phyloP scores from a whole-genome alignment of 2,797 vertebrate genomes.

The Macrochelys suwanniensis region DNA sequence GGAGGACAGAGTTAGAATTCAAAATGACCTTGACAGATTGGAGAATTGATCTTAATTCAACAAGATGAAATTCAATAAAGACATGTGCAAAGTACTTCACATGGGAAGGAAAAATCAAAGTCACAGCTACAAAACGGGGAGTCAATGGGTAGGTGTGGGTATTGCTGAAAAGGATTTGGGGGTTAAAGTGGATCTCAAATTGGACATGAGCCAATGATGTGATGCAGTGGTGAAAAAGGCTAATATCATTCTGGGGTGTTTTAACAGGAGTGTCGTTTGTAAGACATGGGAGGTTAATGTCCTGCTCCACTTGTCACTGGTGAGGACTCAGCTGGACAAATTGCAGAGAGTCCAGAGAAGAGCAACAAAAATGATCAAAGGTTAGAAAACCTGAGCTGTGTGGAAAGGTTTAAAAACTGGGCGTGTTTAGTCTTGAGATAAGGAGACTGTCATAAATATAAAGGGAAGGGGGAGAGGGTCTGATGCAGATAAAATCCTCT shows the following conservation, averaged over 20 bases:
- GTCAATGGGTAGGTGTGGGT: not conserved
- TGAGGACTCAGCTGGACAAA: not conserved
- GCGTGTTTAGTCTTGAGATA: not conserved
- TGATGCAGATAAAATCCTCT: too few relatives aligned
- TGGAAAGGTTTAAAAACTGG: not conserved
- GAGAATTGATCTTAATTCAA: not conserved
- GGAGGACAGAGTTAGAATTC: not conserved
- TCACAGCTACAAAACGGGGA: not conserved
- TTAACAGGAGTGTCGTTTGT: not conserved
- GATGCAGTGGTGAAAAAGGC: not conserved
- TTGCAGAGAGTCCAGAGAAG: not conserved
- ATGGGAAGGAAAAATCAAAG: not conserved
- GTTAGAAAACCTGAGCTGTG: not conserved
- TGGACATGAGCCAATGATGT: not conserved
- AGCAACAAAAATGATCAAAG: not conserved
- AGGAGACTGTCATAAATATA: too few relatives aligned
- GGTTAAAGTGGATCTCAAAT: not conserved
- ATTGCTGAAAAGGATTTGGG: not conserved
- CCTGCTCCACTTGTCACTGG: not conserved
- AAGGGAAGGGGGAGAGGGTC: too few relatives aligned
- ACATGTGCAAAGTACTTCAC: not conserved
- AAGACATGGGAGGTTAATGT: not conserved
- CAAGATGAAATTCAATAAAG: not conserved
- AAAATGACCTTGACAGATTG: not conserved
- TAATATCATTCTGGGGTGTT: not conserved